Conservation (phyloP, 2,797 vertebrate species). For the Neosilurus mollespiculum region DNA sequence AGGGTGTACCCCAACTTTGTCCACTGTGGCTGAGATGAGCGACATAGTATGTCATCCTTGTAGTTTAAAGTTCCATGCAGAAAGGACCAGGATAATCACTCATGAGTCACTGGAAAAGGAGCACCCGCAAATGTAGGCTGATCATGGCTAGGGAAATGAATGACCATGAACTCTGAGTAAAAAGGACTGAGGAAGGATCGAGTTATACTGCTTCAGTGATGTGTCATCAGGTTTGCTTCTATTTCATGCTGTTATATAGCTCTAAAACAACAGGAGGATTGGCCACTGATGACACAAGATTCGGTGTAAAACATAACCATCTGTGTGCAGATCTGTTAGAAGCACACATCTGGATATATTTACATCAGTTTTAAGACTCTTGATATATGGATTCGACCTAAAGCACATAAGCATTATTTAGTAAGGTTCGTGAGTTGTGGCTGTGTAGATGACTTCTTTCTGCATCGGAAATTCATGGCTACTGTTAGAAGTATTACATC, state of each 20-base stretch:
- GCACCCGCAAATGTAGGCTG: constrained; percentile 4
- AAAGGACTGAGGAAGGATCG: constrained; percentile 34
- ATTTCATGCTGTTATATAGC: constrained; percentile 32
- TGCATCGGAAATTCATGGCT: background rate
- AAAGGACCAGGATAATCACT: constrained; percentile 32
- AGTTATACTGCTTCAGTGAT: constrained; percentile 25
- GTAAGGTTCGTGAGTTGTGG: too few relatives aligned
- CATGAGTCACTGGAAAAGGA: constrained; percentile 5
- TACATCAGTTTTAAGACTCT: background rate
- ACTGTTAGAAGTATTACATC: background rate
- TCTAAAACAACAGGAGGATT: constrained; percentile 24
- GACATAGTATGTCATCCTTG: background rate
- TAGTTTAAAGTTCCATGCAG: constrained; percentile 7
- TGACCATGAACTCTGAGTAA: constrained; percentile 33
- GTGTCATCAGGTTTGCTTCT: constrained; percentile 35
- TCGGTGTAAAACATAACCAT: background rate
- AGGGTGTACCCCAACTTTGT: too few relatives aligned
- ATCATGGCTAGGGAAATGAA: constrained; percentile 14
- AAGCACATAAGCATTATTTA: background rate
- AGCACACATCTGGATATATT: background rate
- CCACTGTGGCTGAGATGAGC: too few relatives aligned
- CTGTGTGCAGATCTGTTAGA: background rate
- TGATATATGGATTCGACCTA: background rate
- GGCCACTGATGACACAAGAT: background rate
- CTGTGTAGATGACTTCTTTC: background rate